Percentiles rank a stretch among this genome's conserved stretches.
Conservation (phyloP, 2,113 vertebrate species). For the Crotophaga sulcirostris region DNA sequence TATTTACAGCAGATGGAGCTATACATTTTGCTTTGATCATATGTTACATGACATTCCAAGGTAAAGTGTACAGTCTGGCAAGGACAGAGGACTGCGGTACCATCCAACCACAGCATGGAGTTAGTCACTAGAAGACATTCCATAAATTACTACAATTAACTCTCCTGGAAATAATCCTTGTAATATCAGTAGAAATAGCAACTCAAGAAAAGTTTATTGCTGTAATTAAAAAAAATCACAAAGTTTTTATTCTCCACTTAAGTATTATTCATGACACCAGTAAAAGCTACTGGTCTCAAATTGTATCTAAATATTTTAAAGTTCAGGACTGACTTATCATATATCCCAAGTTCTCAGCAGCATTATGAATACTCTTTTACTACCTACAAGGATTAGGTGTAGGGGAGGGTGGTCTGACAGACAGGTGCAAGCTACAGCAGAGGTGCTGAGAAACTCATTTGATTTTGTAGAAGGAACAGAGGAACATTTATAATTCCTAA, state of each 20-base stretch:
- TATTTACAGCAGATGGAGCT: constrained; percentile 71
- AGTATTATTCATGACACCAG: background rate
- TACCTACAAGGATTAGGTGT: background rate
- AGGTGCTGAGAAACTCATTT: background rate
- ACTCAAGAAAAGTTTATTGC: background rate
- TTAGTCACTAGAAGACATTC: background rate
- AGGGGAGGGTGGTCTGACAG: background rate
- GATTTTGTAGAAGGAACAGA: background rate
- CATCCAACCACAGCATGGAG: background rate
- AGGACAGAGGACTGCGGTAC: background rate
- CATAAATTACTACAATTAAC: background rate
- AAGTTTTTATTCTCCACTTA: background rate
- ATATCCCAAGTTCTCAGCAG: background rate
- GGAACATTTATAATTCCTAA: background rate
- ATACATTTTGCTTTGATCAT: constrained; percentile 44
- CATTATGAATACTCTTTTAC: background rate
- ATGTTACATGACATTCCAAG: background rate
- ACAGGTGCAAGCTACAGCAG: background rate
- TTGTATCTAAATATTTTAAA: background rate
- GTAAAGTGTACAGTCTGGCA: background rate
- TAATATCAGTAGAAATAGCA: background rate
- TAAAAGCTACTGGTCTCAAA: background rate
- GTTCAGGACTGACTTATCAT: background rate
- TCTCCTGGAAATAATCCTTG: background rate
- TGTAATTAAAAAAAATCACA: background rate